Evolutionary conservation across 2,113 vertebrate genomes (phyloP).

Genomic region (Semnornis frantzii): DNA sequence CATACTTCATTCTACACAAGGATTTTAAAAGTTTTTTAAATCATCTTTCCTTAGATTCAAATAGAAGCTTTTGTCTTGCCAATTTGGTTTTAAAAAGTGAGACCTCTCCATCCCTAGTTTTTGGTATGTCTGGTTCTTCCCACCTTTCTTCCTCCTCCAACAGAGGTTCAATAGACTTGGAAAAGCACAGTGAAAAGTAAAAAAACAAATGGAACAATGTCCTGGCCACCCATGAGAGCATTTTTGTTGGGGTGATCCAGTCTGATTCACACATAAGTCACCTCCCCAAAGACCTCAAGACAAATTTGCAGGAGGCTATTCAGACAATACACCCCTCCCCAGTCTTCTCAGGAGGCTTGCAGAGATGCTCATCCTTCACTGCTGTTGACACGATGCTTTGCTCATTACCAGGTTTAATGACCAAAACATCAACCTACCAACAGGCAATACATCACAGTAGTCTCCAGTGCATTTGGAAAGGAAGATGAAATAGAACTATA

Average conservation of each 20-base stretch:
- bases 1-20: not conserved
- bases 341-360: not conserved
- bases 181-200: not conserved
- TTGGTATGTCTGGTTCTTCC: not conserved
- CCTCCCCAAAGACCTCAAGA: not conserved
- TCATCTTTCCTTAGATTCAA: not conserved
- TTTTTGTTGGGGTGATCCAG: not conserved
- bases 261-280: not conserved
- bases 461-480: not conserved
- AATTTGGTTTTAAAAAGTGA: not conserved
- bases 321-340: not conserved
- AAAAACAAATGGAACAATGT: not conserved
- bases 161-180: not conserved
- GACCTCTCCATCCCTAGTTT: not conserved
- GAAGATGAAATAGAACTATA: not conserved
- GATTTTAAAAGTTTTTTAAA: not conserved
- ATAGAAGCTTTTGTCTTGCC: not conserved
- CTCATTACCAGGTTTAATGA: not conserved
- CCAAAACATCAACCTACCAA: not conserved
- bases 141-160: not conserved
- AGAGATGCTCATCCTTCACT: not conserved
- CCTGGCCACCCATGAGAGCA: accelerated
- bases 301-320: not conserved
- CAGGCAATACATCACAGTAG: not conserved
- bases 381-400: not conserved